Evolutionary conservation across 2,113 vertebrate genomes (phyloP).

Genomic region (Trochalopteron elliotii): DNA sequence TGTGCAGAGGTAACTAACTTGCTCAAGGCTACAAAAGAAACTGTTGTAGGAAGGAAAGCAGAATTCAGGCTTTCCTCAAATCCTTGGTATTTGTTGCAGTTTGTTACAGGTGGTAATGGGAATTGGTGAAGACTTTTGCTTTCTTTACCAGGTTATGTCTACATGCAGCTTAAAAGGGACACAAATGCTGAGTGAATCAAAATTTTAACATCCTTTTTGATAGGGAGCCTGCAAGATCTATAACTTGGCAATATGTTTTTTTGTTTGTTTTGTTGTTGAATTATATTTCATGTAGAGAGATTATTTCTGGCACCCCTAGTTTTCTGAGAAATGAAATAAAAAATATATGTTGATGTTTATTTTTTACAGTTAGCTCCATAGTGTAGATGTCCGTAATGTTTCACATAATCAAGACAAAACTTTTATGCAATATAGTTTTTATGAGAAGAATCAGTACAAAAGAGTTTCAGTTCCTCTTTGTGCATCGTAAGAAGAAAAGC

Average conservation of each 20-base stretch:
- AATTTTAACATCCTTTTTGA: not conserved
- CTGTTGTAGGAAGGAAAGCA: not conserved
- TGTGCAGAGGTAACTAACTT: not conserved
- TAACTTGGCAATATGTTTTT: not conserved
- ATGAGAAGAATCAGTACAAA: not conserved
- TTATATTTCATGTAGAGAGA: not conserved
- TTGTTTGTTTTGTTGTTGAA: not conserved
- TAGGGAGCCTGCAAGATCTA: not conserved
- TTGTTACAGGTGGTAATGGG: not conserved
- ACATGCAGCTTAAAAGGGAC: not conserved
- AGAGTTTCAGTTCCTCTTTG: slow-evolving; percentile 48
- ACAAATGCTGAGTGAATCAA: not conserved
- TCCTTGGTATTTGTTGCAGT: not conserved
- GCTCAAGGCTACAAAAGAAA: not conserved
- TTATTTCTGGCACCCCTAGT: not conserved
- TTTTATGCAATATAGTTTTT: slow-evolving; percentile 19
- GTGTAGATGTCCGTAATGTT: not conserved
- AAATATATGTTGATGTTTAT: not conserved
- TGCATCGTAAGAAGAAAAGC: slow-evolving; percentile 69
- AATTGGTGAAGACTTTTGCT: not conserved
- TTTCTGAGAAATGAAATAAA: not conserved
- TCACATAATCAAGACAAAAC: not conserved
- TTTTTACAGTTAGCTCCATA: not conserved
- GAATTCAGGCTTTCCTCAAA: not conserved
- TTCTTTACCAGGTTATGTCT: not conserved